Evolutionary conservation across 2,113 vertebrate genomes (phyloP).

Genomic region (Sisor rabdophorus): DNA sequence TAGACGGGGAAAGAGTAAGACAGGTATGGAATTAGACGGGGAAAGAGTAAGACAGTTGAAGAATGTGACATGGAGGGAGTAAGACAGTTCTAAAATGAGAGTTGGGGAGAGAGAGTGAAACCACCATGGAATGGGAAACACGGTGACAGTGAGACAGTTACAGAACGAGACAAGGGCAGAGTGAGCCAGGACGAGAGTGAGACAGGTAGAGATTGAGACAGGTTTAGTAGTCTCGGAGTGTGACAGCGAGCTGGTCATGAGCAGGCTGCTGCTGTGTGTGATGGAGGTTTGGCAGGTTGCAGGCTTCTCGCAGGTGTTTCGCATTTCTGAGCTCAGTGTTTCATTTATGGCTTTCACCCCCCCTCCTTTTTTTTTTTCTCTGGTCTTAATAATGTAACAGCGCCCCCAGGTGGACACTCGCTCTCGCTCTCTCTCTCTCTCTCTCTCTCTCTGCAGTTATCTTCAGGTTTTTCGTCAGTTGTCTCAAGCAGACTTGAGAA

Average conservation of each 20-base stretch:
- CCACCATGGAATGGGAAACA: too few species aligned
- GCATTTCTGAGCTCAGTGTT: slow-evolving; percentile 36
- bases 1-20: neutral
- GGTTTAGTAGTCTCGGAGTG: slow-evolving; percentile 31
- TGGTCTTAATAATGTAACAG: slow-evolving; percentile 47
- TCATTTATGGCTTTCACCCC: slow-evolving; percentile 48
- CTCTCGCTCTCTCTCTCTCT: neutral
- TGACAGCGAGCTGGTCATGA: slow-evolving; percentile 39
- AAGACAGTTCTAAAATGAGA: too few species aligned
- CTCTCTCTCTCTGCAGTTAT: neutral
- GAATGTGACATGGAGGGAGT: too few species aligned
- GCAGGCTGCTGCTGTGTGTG: slow-evolving; percentile 45
- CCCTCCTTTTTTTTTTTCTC: slow-evolving; percentile 2
- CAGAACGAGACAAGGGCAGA: neutral
- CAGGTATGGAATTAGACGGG: neutral
- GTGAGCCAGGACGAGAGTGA: neutral
- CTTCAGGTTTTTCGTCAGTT: too few species aligned
- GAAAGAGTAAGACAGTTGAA: too few species aligned
- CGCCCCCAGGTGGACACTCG: slow-evolving; percentile 47
- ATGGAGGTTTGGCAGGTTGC: slow-evolving; percentile 43
- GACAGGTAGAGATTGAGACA: neutral
- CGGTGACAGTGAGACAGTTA: too few species aligned
- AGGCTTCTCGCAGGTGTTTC: slow-evolving; percentile 49
- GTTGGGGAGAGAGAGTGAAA: neutral
- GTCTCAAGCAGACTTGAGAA: too few species aligned